Evolutionary conservation across 2,888 invertebrate genomes (phyloP), one percentile per base, ranked within the genome.

Genomic region (Thera obeliscata): DNA sequence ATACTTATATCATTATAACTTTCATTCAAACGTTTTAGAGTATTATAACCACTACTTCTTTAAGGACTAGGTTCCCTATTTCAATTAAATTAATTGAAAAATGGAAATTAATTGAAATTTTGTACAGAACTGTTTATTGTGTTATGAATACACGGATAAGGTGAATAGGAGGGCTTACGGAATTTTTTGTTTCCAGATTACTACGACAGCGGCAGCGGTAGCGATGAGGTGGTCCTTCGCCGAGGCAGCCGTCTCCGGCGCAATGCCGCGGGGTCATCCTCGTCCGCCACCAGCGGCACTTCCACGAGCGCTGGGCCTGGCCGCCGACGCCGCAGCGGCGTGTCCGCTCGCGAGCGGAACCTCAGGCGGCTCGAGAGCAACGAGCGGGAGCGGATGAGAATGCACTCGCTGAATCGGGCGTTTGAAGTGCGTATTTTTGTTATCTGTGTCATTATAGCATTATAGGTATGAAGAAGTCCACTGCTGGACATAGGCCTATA

Each of bases 321-420:
- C 65, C 89, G 96, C n/a, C 92, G 96, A 77, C 95, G 97, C 75
- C 95, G 97, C 82, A 96, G 96, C 76, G 96, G 96, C 3, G 94
- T 97, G 67, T 97, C 97, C 67, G 97, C 98, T 2, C 94, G 98
- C 65, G 98, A 98, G 84, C 94, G 98, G 72, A 98, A 98, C 88
- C 91, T 97, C 69, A 95, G 98, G 60, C 95, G 98, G 66, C 94
- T 98, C 61, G 98, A 98, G 90, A 98, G 98, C 87, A 98, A 98
- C 87, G 98, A 98, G 87, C 94, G 98, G 62, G 98, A 98, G 89
- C 94, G 98, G 67, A 97, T 97, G 96, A 94, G 98, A 78, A 98
- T 98, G 98, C 98, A 98, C 87, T 97, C 97, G 62, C 94, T 98
- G 66, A 98, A 98, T 43, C 35, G 61, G 33, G 61, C 61, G 0